Base-by-base conservation (phyloP, 2,113 vertebrate species). In the Anser brachyrhynchus region DNA sequence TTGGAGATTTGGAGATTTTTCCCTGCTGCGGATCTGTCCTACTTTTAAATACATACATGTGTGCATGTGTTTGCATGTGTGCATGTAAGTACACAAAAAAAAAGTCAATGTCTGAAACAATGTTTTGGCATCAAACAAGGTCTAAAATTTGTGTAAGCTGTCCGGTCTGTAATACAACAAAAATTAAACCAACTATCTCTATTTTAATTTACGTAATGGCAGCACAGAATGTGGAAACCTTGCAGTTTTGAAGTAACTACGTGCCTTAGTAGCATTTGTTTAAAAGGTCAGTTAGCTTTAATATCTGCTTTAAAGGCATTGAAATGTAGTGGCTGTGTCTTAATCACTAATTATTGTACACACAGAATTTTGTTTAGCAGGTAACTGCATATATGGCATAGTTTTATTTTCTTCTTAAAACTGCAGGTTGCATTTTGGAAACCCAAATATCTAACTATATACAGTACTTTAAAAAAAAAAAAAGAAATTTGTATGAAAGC, bases 61-160 rank as follows among this genome's bases (percentile, higher is more conserved):
- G 0, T 84, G 5, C 18, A 3, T 73, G 21, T 3, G 6, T 20
- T 6, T 76, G 6, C 15, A 26, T 1, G 2, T 54, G 13, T 37
- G 13, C 52, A 19, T 33, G 3, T 55, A 20, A 64, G 37, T 76
- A 26, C 43, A 5, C 39, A 72, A 82, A 85, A 23, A 67, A 82
- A 72, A 37, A 35, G 4, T 85, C 46, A 72, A 33, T 82, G 31
- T 37, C 23, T 77, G 67, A 73, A 91, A 59, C 43, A 29, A 15
- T 76, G 43, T 62, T 88, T 62, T 90, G 58, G 11, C 35, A 62
- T 85, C 58, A 85, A 29, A 70, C 20, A 23, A 66, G n/a, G 43
- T 72, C 10, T 69, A 43, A 82, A 89, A 39, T 39, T 51, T 16
- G 22, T 37, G 23, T 71, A 41, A 69, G 6, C 52, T 82, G 10